Conservation (phyloP, 2,888 invertebrate species). For the Phengaris alcon region DNA sequence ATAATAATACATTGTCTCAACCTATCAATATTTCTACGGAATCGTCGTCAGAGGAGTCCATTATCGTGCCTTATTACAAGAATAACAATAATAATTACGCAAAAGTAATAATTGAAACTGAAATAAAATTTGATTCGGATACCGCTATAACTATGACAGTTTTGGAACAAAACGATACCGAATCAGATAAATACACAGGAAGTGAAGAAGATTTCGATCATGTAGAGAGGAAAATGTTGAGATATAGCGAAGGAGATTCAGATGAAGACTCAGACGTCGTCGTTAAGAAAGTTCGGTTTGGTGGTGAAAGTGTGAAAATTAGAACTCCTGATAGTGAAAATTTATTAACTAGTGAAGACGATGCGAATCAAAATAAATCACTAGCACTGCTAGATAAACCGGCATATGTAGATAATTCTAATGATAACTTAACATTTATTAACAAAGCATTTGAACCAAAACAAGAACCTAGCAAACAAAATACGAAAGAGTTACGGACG, state of each 20-base stretch:
- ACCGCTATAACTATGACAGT: conserved; percentile 92
- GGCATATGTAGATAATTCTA: conserved; percentile 38
- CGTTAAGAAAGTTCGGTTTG: conserved; percentile 88
- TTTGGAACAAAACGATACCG: conserved; percentile 83
- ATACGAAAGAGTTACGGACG: conserved; percentile 48
- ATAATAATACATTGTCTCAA: conserved; percentile 51
- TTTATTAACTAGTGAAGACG: conserved; percentile 79
- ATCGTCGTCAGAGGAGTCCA: conserved; percentile 82
- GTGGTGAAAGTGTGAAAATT: conserved; percentile 92
- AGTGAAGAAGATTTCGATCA: conserved; percentile 72
- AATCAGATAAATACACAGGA: conserved; percentile 65
- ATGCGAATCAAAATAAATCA: conserved; percentile 51
- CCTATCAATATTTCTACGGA: conserved; percentile 63
- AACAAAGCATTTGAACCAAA: conserved; percentile 62
- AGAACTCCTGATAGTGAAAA: conserved; percentile 91
- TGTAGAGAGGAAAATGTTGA: conserved; percentile 74
- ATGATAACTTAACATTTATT: conserved; percentile 51
- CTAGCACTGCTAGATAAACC: conserved; percentile 36
- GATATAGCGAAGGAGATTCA: conserved; percentile 81
- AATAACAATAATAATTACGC: conserved; percentile 63
- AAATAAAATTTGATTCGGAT: conserved; percentile 89
- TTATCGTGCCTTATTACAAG: conserved; percentile 57
- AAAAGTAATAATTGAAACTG: conserved; percentile 88
- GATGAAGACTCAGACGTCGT: conserved; percentile 79
- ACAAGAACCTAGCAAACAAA: conserved; percentile 48